Conservation (phyloP, 2,113 vertebrate species). For the Pungitius pungitius region DNA sequence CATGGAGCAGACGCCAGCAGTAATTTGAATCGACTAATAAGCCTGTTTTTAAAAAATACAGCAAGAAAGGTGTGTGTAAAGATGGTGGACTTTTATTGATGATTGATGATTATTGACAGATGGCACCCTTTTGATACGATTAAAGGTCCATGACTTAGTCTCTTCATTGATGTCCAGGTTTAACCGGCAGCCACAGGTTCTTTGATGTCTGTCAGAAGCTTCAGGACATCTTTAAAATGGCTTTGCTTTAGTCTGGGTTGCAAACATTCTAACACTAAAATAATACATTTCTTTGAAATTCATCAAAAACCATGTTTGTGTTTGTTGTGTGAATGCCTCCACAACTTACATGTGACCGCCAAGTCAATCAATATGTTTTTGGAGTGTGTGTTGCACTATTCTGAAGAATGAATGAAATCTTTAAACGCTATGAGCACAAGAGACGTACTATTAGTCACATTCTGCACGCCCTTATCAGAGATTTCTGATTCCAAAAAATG, state of each 20-base stretch:
- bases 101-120: conserved; percentile 10
- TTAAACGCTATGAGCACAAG: too few relatives aligned
- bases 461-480: neutral
- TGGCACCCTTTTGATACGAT: neutral
- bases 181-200: neutral
- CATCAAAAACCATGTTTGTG: neutral
- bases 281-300: neutral
- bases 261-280: conserved; percentile 12
- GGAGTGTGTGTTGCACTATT: too few relatives aligned
- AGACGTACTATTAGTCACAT: neutral
- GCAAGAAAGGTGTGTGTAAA: neutral
- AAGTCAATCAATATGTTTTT: neutral
- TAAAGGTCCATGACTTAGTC: neutral
- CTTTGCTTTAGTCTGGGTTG: neutral
- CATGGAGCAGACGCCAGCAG: conserved; percentile 6
- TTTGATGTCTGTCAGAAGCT: conserved; percentile 9
- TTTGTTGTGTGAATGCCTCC: neutral
- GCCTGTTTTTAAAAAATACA: neutral
- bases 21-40: conserved; percentile 10
- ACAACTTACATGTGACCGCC: neutral
- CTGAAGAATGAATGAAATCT: too few relatives aligned
- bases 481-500: neutral
- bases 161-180: neutral
- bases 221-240: neutral
- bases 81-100: too few relatives aligned